Evolutionary conservation across 2,888 invertebrate genomes (phyloP).

Genomic region (Nephrotoma guestfalica): DNA sequence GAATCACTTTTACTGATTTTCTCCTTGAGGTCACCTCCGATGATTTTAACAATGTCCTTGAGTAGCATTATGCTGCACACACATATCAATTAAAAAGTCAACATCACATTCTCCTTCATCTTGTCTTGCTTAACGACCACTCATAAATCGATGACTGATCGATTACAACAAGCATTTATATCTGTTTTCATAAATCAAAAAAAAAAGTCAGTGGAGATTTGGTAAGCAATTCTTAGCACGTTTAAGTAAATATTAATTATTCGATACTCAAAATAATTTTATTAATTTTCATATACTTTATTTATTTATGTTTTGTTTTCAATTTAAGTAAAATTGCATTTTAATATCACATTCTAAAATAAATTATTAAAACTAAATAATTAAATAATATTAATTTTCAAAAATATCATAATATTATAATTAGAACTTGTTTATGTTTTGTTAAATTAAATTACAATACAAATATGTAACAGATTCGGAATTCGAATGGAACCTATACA

Average conservation of each 20-base stretch:
- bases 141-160: no score
- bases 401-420: background rate
- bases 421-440: background rate
- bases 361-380: background rate
- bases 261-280: background rate
- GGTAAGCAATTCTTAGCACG: no score
- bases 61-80: no score
- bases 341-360: background rate
- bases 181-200: no score
- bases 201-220: no score
- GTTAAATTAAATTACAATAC: background rate
- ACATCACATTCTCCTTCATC: no score
- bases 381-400: background rate
- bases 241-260: background rate
- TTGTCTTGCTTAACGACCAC: no score
- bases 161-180: no score
- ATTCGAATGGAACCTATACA: background rate
- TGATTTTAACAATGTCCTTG: no score
- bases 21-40: no score
- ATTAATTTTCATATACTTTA: background rate
- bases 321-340: background rate
- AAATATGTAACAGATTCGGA: background rate
- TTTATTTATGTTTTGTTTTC: background rate
- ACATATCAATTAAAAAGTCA: no score
- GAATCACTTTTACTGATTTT: no score